phyloP scores from a whole-genome alignment of 2,888 invertebrate species.

The Biston stratarius region DNA sequence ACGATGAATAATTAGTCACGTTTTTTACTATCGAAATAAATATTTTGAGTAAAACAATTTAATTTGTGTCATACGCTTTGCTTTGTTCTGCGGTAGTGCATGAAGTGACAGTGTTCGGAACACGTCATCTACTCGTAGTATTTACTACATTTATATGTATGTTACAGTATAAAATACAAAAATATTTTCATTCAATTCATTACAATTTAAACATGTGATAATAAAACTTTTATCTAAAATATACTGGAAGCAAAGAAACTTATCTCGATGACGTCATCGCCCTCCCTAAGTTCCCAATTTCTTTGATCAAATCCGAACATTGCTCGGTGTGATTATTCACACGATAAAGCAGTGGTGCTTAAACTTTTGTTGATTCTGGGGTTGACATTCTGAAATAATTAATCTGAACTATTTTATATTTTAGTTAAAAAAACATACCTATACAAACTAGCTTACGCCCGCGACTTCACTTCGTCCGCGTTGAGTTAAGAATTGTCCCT shows the following conservation, averaged over 20 bases:
- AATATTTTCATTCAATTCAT: slow-evolving; percentile 2
- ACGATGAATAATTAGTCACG: too few relatives aligned
- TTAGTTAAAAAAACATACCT: too few relatives aligned
- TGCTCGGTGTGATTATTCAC: slow-evolving; percentile 79
- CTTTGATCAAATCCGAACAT: slow-evolving; percentile 79
- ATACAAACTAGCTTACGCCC: too few relatives aligned
- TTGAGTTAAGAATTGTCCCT: too few relatives aligned
- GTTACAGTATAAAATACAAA: background rate
- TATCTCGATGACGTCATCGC: slow-evolving; percentile 72
- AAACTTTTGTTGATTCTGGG: slow-evolving; percentile 51
- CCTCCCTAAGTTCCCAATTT: slow-evolving; percentile 62
- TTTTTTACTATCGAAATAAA: too few relatives aligned
- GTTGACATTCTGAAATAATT: background rate
- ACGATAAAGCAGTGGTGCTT: slow-evolving; percentile 65
- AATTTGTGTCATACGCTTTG: too few relatives aligned
- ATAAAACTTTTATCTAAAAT: slow-evolving; percentile 5
- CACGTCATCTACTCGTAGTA: too few relatives aligned
- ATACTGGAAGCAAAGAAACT: background rate
- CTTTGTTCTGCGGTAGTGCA: too few relatives aligned
- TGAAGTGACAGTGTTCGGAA: too few relatives aligned
- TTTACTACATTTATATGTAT: too few relatives aligned
- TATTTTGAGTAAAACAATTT: too few relatives aligned
- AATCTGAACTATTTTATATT: background rate
- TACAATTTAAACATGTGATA: background rate
- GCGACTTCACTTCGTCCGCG: too few relatives aligned